Evolutionary conservation across 2,888 invertebrate species (phyloP).

Genomic region (Biston betularia): DNA sequence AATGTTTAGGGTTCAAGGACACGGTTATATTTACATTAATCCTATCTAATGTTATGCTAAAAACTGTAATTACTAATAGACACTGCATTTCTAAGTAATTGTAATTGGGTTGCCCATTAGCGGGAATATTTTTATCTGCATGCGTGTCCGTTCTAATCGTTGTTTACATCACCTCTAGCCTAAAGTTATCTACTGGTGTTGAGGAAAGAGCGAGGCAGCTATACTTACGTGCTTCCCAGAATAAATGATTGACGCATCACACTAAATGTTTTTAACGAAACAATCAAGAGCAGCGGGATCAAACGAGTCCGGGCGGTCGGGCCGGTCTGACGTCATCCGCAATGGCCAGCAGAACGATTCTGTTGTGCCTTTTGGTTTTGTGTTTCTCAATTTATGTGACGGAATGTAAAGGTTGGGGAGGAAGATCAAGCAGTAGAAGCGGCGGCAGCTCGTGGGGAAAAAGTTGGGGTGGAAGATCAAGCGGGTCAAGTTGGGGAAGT

Average conservation of each 20-base stretch:
- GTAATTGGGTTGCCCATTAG: constrained; percentile 31
- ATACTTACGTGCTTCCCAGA: constrained; percentile 49
- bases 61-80: no score
- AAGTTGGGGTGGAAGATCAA: constrained; percentile 37
- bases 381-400: constrained; percentile 56
- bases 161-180: constrained; percentile 56
- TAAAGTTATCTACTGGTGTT: constrained; percentile 45
- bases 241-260: constrained; percentile 51
- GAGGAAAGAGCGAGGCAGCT: constrained; percentile 42
- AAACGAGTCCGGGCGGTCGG: constrained; percentile 51
- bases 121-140: constrained; percentile 27
- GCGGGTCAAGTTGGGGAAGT: constrained; percentile 21
- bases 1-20: no score
- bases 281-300: constrained; percentile 43
- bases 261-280: constrained; percentile 52
- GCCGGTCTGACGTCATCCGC: constrained; percentile 46
- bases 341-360: constrained; percentile 68
- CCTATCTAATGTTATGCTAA: no score
- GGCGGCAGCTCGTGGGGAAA: constrained; percentile 44
- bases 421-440: constrained; percentile 42
- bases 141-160: constrained; percentile 3
- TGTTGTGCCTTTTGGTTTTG: constrained; percentile 68
- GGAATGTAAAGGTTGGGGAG: constrained; percentile 55
- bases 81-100: no score
- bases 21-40: no score